These are phyloP conservation scores for Blastobasis lacticolella DNA, from an alignment of 2,888 invertebrate species.

Conservation along the genomic window DNA sequence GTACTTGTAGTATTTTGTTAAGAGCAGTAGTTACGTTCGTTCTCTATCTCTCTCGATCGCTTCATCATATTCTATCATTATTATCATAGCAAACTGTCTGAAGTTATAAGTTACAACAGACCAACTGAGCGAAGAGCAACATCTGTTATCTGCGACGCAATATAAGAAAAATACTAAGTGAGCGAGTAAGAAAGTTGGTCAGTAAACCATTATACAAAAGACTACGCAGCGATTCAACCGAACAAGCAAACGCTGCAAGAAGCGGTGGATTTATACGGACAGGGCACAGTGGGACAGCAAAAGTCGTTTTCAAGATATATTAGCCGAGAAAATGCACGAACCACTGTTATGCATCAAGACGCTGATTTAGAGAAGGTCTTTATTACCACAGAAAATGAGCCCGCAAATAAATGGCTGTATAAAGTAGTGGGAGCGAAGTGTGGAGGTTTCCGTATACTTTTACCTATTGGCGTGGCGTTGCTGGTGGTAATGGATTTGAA, in stretches of 20 bases:
- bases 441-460: neutral
- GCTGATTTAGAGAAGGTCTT: conserved; percentile 26
- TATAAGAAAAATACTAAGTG: conserved; percentile 7
- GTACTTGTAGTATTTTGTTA: too few species aligned
- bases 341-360: conserved; percentile 31
- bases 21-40: too few species aligned
- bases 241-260: conserved; percentile 8
- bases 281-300: conserved; percentile 13
- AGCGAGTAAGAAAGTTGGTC: conserved; percentile 7
- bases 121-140: neutral
- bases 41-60: too few species aligned
- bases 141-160: neutral
- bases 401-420: conserved; percentile 1
- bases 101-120: neutral
- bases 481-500: too few species aligned
- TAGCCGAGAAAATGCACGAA: conserved; percentile 45
- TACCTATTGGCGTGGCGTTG: neutral
- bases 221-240: conserved; percentile 1
- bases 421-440: neutral
- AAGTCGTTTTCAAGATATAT: conserved; percentile 53
- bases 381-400: conserved; percentile 7
- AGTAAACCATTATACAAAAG: too few species aligned
- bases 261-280: conserved; percentile 5
- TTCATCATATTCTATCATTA: too few species aligned
- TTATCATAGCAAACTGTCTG: too few species aligned